Base-by-base conservation (phyloP, 2,797 vertebrate genomes). In the Bradypodion ventrale region DNA sequence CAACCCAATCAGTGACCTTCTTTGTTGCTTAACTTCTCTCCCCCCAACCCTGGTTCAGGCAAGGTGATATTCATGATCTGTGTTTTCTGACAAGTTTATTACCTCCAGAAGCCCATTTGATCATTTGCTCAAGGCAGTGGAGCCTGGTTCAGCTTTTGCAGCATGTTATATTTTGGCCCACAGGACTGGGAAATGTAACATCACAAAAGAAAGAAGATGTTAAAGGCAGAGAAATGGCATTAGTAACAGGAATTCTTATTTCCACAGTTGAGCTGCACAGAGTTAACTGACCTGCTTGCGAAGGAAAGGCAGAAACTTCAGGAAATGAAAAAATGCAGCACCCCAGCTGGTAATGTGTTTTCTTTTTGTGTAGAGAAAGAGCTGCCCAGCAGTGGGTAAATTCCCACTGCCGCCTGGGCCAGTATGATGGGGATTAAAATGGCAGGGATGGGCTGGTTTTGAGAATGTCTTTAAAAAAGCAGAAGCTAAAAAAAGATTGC, bases 221-320 rank as follows among this genome's bases (percentile, higher is more conserved):
- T 85, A 29, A 1, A 84, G 21, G 7, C 85, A 56, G 40, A 19
- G 84, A 60, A 60, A 1, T 0, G 8, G 37, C 40, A 85, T 42
- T 8, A 59, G 52, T 32, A n/a, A 60, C 4, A 7, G 44, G 78
- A 77, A n/a, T 81, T 35, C 87, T 85, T 85, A 8, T 35, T 35
- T 84, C 13, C 79, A 73, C 85, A 99, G 98, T 89, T 99, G 77
- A 98, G 97, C 94, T 98, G 96, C n/a, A 46, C 93, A 69, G 98
- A 98, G 87, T 95, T 99, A 84, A 96, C 95, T 32, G 96, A 95
- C 60, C 97, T 97, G 0, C 91, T 99, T 89, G 97, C 98, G 92
- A 98, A 98, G 91, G 98, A 99, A 92, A 93, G 87, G 0, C 88
- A 95, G 83, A 99, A 98, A 88, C 94, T 99, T 78, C 93, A 92